Percentiles rank a stretch among this genome's conserved stretches.
Evolutionary conservation across 2,888 invertebrate genomes (phyloP).

Genomic region (Drosophila parthenogenetica): DNA sequence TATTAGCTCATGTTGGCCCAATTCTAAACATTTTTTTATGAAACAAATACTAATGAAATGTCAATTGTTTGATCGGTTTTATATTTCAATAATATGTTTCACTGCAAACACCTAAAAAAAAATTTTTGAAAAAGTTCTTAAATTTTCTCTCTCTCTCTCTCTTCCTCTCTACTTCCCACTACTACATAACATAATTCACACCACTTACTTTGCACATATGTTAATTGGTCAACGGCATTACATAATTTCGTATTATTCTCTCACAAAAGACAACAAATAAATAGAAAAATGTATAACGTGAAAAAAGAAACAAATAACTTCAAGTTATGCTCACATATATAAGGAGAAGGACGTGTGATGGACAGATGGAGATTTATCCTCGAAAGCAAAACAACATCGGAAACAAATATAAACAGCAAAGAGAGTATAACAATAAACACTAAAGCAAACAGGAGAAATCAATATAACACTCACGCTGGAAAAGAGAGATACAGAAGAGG

Average conservation of each 20-base stretch:
- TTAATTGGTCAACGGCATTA: constrained; percentile 4
- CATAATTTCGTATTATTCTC: not conserved
- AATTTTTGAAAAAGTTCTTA: too few species aligned
- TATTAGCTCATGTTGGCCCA: too few species aligned
- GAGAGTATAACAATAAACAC: constrained; percentile 73
- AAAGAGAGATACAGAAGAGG: not conserved
- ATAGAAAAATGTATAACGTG: not conserved
- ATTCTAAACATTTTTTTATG: too few species aligned
- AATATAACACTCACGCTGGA: constrained; percentile 53
- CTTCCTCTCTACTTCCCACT: not conserved
- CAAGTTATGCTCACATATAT: constrained; percentile 1
- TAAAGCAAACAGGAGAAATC: constrained; percentile 76
- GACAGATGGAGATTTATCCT: constrained; percentile 3
- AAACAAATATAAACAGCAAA: constrained; percentile 76
- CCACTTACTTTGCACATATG: constrained; percentile 5
- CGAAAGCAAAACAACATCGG: constrained; percentile 55
- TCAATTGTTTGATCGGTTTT: too few species aligned
- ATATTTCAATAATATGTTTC: too few species aligned
- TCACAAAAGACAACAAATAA: not conserved
- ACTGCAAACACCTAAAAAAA: too few species aligned
- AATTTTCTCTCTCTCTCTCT: not conserved
- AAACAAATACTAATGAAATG: too few species aligned
- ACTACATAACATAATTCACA: constrained; percentile 1
- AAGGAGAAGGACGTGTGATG: not conserved
- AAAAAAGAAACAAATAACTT: constrained; percentile 4